Evolutionary conservation across 2,113 vertebrate genomes (phyloP).

Genomic region (Lycocorax pyrrhopterus): DNA sequence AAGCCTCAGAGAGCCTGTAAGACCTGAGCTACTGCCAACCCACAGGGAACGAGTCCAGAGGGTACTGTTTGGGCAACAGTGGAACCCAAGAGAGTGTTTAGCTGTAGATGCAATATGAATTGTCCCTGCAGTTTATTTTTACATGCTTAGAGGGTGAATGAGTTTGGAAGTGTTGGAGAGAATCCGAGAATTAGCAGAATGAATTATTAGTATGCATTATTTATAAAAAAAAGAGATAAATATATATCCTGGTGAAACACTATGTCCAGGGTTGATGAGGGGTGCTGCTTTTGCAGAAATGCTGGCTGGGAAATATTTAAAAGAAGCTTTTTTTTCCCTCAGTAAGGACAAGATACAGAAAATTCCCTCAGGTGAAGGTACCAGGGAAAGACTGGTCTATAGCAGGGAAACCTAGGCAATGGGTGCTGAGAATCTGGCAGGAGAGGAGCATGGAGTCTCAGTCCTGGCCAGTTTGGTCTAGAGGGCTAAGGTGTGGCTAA

Average conservation of each 20-base stretch:
- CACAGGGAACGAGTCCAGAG: not conserved
- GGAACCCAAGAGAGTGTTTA: conserved; percentile 4
- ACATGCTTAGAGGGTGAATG: not conserved
- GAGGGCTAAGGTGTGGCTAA: not conserved
- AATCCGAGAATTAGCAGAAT: not conserved
- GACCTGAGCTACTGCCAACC: not conserved
- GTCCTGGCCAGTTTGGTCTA: not conserved
- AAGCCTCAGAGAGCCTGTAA: not conserved
- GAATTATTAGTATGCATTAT: not conserved
- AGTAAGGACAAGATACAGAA: not conserved
- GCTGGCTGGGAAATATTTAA: not conserved
- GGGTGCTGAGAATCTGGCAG: not conserved
- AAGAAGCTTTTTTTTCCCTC: not conserved
- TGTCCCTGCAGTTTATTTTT: conserved; percentile 35
- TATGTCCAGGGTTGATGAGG: not conserved
- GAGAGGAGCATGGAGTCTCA: not conserved
- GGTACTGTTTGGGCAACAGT: not conserved
- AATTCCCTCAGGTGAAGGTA: not conserved
- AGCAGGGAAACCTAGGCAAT: not conserved
- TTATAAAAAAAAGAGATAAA: not conserved
- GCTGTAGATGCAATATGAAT: not conserved
- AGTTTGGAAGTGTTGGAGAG: not conserved
- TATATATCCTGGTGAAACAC: not conserved
- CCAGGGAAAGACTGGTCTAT: not conserved
- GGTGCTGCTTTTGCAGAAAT: not conserved